Evolutionary conservation across 2,888 invertebrate genomes (phyloP).

Genomic region (Iselma pallidipennis): DNA sequence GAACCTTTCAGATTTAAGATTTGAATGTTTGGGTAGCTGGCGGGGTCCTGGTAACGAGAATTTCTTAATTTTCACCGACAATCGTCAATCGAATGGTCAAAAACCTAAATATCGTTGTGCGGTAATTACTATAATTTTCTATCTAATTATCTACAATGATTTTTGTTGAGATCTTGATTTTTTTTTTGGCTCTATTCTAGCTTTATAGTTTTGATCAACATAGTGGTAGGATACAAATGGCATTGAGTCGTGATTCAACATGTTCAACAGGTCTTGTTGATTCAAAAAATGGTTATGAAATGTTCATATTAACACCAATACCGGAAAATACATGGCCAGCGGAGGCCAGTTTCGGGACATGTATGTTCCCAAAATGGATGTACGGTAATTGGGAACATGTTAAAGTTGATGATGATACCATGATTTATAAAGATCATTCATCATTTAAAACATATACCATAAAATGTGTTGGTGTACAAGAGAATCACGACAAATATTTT

Average conservation of each 20-base stretch:
- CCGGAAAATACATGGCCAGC: constrained; percentile 52
- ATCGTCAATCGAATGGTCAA: constrained; percentile 51
- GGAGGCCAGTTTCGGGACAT: constrained; percentile 45
- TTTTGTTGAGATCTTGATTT: neutral
- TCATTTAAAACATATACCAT: constrained; percentile 61
- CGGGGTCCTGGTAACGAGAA: constrained; percentile 60
- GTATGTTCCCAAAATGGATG: constrained; percentile 66
- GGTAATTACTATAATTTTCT: constrained; percentile 52
- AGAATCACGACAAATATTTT: constrained; percentile 55
- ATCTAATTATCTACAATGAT: neutral
- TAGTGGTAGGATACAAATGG: constrained; percentile 61
- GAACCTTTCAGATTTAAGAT: constrained; percentile 57
- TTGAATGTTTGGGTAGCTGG: constrained; percentile 69
- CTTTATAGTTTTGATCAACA: constrained; percentile 31
- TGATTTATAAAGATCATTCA: constrained; percentile 59
- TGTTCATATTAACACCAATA: constrained; percentile 57
- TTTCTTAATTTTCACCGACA: constrained; percentile 63
- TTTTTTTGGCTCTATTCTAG: constrained; percentile 14
- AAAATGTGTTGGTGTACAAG: constrained; percentile 53
- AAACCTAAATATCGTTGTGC: constrained; percentile 65
- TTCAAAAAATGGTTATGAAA: constrained; percentile 63
- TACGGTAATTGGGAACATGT: constrained; percentile 67
- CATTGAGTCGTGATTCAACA: constrained; percentile 67
- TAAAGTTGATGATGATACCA: constrained; percentile 55
- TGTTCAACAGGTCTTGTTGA: constrained; percentile 61